phyloP scores from a whole-genome alignment of 2,797 vertebrate genomes.

The Hydrocynus forskahlii region DNA sequence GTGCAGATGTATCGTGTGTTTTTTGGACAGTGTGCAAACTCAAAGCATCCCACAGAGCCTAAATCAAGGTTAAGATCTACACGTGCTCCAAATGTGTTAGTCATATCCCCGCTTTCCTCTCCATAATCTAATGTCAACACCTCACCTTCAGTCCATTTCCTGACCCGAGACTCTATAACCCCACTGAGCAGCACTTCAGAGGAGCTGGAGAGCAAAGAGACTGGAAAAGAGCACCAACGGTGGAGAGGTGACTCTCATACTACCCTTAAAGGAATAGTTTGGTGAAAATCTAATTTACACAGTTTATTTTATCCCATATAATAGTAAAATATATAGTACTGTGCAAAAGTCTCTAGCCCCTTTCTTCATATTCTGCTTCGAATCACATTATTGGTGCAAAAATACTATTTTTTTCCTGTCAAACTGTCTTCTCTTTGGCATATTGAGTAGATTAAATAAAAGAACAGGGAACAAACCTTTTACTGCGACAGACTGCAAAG shows the following conservation, averaged over 20 bases:
- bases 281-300: background rate
- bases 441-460: too few relatives aligned
- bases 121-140: conserved; percentile 45
- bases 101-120: conserved; percentile 44
- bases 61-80: conserved; percentile 45
- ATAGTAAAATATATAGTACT: too few relatives aligned
- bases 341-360: too few relatives aligned
- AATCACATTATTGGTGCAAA: too few relatives aligned
- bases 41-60: conserved; percentile 33
- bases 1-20: conserved; percentile 64
- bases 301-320: background rate
- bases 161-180: conserved; percentile 15
- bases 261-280: background rate
- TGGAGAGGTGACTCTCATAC: background rate
- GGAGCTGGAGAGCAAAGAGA: conserved; percentile 1
- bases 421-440: too few relatives aligned
- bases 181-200: conserved; percentile 36
- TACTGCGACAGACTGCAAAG: too few relatives aligned
- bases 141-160: conserved; percentile 26
- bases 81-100: conserved; percentile 43
- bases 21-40: conserved; percentile 37
- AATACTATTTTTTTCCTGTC: too few relatives aligned
- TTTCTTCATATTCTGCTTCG: too few relatives aligned
- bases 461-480: too few relatives aligned
- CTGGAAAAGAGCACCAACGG: background rate